Base-by-base conservation (phyloP, 2,888 invertebrate species). In the Pandemis corylana region DNA sequence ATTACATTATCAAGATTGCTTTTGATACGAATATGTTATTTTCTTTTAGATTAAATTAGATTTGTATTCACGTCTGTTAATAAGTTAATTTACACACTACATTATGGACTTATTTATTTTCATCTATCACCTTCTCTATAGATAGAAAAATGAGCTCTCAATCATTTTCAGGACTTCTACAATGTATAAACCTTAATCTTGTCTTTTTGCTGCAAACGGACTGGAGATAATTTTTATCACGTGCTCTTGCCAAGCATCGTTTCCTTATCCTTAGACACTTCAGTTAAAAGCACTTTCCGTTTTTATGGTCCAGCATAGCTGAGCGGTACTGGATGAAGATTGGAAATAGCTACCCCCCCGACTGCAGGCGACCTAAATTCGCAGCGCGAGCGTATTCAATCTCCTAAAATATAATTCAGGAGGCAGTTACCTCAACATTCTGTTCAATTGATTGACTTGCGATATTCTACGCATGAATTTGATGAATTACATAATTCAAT, bases 291-390 rank as follows among this genome's bases (percentile, higher is more conserved):
- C 63, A 62, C 67, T 74, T 63, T 66, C 41, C 62, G 67, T 67
- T 75, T 75, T 75, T 71, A 71, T 67, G 62, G 63, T 67, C 44
- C 41, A 13, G 13, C 69, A 13, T 65, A 65, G 49, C 46, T 56
- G 36, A 9, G 15, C 49, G 77, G 78, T 84, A 83, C 84, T 85
- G 82, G 82, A 79, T 81, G 84, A 86, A 87, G 87, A 90, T 91
- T 90, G 85, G 83, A 92, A 92, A 91, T 91, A 91, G 87, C 89
- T 85, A 10, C 85, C 81, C 84, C 84, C 85, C 84, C 85, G 87
- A 84, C 83, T 84, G 84, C 83, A 83, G 78, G 79, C 85, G 91
- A 88, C 90, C 90, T 85, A 85, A 87, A 91, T 91, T 85, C 87
- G 81, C 78, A 80, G 79, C 78, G 78, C 78, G 79, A 76, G 77